Evolutionary conservation across 2,113 vertebrate genomes (phyloP).

Genomic region (Indicator maculatus): DNA sequence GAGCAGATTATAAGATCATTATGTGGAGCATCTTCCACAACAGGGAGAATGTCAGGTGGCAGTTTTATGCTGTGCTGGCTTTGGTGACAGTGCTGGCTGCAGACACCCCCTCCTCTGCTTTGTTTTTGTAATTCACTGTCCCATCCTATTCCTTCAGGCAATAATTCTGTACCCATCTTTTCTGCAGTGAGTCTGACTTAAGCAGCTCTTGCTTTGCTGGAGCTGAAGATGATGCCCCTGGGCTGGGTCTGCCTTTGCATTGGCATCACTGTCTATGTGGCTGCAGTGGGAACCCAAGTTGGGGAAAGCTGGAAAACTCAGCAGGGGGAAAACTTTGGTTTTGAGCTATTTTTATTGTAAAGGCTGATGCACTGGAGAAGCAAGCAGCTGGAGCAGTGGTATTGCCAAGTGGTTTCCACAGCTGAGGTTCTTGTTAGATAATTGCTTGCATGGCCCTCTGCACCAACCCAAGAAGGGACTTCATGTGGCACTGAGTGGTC

Average conservation of each 20-base stretch:
- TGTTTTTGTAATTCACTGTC: neutral
- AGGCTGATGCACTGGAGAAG: neutral
- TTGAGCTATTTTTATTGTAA: neutral
- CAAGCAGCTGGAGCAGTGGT: neutral
- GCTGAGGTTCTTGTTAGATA: neutral
- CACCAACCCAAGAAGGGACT: neutral
- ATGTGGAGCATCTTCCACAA: neutral
- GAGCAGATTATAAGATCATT: neutral
- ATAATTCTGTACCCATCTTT: neutral
- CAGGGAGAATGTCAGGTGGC: neutral
- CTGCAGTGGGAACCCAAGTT: neutral
- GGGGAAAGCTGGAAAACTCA: neutral
- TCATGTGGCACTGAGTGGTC: neutral
- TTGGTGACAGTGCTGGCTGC: neutral
- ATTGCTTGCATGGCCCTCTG: neutral
- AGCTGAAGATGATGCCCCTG: neutral
- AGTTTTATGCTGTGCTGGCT: neutral
- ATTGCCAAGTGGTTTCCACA: neutral
- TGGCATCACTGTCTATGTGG: fast-evolving
- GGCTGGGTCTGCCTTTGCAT: neutral
- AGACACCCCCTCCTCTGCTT: neutral
- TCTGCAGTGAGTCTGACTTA: neutral
- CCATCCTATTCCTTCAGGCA: neutral
- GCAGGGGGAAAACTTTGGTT: neutral
- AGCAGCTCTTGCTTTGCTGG: neutral